Base-by-base conservation (phyloP, 2,888 invertebrate genomes). In the Nemotelus pantherinus region DNA sequence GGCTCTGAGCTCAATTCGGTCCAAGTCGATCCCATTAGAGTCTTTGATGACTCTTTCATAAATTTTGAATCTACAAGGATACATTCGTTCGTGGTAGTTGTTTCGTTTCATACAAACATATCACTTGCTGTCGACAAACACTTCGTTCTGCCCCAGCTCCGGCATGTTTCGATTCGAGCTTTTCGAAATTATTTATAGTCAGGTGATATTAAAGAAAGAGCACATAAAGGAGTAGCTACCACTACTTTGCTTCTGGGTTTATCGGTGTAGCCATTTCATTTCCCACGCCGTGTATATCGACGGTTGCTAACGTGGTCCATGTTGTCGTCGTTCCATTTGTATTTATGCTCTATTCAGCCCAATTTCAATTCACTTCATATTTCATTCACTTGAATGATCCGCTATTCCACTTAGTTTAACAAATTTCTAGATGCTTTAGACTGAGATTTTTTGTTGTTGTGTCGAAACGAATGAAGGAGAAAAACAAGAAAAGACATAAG, bases 321-420 rank as follows among this genome's bases (percentile, higher is more conserved):
- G 25, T 25, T 25, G 25, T 25, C 25, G 1, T n/a, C 58, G 25
- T 58, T n/a, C 25, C 58, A 58, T 58, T 58, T 9, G 4, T 58
- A 25, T 58, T 58, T 58, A 58, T 58, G 25, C 6, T n/a, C 39
- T 39, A 39, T 68, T 44, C 67, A 50, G 60, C 47, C 55, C 74
- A 9, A 63, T 74, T 63, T 47, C 63, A 60, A 63, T 63, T 60
- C 60, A 48, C 6, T 50, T 74, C 63, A 63, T 60, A 76, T 55
- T 65, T 65, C 76, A 65, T 76, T 55, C 76, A 76, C 53, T 76
- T 65, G 53, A 76, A 76, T 55, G 55, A 65, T 76, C 50, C 53
- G 47, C 53, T 44, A 65, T 76, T 76, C 76, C 76, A 76, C 76
- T 76, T 76, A 76, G 76, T 76, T 76, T 65, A 43, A 47, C 76